Percentiles rank a stretch among this genome's conserved stretches.
Conservation (phyloP, 2,113 vertebrate genomes). For the Narcine bancroftii region DNA sequence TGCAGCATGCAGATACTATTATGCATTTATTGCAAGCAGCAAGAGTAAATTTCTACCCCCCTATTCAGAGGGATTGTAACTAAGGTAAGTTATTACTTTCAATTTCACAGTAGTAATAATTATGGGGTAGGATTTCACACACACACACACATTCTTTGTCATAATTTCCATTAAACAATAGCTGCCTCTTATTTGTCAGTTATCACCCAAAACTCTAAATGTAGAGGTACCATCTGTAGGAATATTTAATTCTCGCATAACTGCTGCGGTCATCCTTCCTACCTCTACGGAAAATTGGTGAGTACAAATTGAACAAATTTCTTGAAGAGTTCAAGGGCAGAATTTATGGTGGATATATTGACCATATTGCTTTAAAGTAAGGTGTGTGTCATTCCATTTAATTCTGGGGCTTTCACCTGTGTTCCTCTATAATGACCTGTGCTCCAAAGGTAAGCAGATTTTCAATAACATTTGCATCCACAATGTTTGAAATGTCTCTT, state of each 20-base stretch:
- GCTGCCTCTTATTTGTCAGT: conserved; percentile 8
- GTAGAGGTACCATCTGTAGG: background rate
- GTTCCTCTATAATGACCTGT: conserved; percentile 32
- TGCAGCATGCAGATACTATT: too few relatives aligned
- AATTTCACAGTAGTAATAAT: too few relatives aligned
- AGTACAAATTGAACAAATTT: conserved; percentile 28
- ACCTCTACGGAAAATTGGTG: background rate
- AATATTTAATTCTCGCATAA: background rate
- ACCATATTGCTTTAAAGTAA: conserved; percentile 12
- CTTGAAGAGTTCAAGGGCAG: background rate
- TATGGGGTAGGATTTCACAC: too few relatives aligned
- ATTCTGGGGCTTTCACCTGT: conserved; percentile 28
- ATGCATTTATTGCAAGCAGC: too few relatives aligned
- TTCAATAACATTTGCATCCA: conserved; percentile 17
- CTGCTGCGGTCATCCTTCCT: background rate
- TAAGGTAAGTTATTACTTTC: conserved; percentile 29
- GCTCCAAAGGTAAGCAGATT: conserved; percentile 27
- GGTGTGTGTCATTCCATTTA: background rate
- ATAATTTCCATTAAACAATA: background rate
- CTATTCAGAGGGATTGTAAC: background rate
- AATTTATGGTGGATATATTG: conserved; percentile 7
- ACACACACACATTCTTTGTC: conserved; percentile 31
- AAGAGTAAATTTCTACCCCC: too few relatives aligned
- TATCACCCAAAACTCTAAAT: conserved; percentile 10
- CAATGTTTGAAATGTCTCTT: background rate